Evolutionary conservation across 1,140 invertebrate genomes (phyloP).

Genomic region (Cydia pomonella): DNA sequence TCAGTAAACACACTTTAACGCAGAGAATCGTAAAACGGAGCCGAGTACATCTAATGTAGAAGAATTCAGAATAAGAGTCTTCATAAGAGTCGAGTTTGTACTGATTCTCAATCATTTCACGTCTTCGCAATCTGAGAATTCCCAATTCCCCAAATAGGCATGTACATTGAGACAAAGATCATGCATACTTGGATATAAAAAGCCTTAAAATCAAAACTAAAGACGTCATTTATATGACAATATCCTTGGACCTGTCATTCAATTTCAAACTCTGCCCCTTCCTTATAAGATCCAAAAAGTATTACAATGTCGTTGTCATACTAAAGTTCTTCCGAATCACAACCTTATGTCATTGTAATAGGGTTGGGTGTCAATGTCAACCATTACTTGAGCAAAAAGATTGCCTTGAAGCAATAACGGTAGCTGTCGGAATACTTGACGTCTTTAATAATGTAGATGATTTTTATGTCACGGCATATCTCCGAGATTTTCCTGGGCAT

Average conservation of each 20-base stretch:
- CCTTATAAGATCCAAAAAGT: slow-evolving; percentile 5
- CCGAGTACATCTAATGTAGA: no score
- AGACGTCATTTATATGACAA: not conserved
- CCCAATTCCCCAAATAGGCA: no score
- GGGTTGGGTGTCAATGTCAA: not conserved
- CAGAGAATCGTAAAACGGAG: no score
- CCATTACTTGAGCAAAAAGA: not conserved
- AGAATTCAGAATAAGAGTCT: no score
- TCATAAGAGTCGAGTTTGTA: no score
- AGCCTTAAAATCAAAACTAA: not conserved
- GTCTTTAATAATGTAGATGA: slow-evolving; percentile 15
- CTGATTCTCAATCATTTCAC: no score
- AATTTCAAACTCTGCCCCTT: not conserved
- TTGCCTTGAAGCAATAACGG: slow-evolving; percentile 4
- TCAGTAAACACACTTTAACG: no score
- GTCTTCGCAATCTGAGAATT: no score
- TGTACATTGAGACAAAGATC: no score
- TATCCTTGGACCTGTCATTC: not conserved
- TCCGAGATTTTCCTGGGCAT: not conserved
- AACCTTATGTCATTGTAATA: not conserved
- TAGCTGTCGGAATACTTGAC: slow-evolving; percentile 20
- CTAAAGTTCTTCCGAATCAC: not conserved
- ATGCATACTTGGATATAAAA: no score
- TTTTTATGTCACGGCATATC: slow-evolving; percentile 13
- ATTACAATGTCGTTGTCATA: not conserved